These are phyloP conservation scores for Calidris pygmaea DNA, from an alignment of 2,113 vertebrate species.

Conservation along the genomic window DNA sequence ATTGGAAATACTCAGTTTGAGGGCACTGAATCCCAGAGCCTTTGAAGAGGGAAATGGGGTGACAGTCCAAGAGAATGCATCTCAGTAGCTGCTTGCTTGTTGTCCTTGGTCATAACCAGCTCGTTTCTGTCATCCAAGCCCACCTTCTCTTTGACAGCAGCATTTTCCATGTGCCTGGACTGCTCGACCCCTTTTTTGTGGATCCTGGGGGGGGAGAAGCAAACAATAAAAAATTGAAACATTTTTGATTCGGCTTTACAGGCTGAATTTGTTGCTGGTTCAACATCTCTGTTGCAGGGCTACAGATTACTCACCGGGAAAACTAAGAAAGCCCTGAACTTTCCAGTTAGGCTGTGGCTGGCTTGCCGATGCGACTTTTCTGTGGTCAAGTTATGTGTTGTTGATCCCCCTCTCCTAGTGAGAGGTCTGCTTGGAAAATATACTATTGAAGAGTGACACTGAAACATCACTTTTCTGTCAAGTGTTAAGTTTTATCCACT, in stretches of 20 bases:
- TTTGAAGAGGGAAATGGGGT: neutral
- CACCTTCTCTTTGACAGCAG: neutral
- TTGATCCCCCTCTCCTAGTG: neutral
- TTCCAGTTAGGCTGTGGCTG: neutral
- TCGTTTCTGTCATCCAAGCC: neutral
- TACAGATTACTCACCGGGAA: neutral
- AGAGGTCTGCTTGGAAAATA: neutral
- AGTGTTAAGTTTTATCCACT: neutral
- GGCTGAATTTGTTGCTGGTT: neutral
- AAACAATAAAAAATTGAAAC: neutral
- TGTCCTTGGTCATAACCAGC: neutral
- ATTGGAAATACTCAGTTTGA: neutral
- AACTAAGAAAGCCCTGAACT: neutral
- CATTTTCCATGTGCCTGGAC: neutral
- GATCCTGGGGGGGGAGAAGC: neutral
- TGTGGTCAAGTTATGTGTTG: neutral
- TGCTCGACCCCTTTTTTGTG: neutral
- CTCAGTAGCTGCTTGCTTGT: neutral
- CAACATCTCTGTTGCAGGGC: neutral
- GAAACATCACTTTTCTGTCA: neutral
- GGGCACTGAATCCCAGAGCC: neutral
- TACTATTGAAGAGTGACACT: neutral
- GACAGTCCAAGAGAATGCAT: neutral
- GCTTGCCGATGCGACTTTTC: neutral
- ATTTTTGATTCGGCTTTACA: neutral